Percentiles rank a stretch among this genome's conserved stretches.
phyloP scores from a whole-genome alignment of 2,113 vertebrate species.

The Neoarius graeffei region DNA sequence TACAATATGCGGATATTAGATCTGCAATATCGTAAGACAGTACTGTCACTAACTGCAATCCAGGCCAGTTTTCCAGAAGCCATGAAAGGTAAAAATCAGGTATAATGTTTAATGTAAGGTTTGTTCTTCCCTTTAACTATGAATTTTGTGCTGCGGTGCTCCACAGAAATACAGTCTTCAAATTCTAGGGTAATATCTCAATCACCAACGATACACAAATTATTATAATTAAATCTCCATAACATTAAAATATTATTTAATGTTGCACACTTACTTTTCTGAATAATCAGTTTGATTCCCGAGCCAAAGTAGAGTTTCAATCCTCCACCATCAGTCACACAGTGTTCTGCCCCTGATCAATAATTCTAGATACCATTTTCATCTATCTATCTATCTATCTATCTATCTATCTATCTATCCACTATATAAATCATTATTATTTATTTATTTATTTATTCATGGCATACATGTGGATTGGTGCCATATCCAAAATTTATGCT shows the following conservation, averaged over 20 bases:
- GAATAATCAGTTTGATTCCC: constrained; percentile 35
- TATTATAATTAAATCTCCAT: neutral
- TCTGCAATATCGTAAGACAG: neutral
- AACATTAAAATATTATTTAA: neutral
- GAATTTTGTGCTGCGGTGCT: neutral
- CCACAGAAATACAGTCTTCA: neutral
- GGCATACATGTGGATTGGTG: neutral
- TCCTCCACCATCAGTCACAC: constrained; percentile 32
- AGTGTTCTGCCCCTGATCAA: neutral
- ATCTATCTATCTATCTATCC: too few relatives aligned
- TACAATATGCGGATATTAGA: neutral
- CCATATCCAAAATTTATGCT: neutral
- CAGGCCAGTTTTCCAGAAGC: neutral
- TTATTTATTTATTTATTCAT: neutral
- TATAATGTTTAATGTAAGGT: neutral
- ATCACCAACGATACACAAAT: neutral
- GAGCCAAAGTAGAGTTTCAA: constrained; percentile 31
- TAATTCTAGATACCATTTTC: constrained; percentile 12
- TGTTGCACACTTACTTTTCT: constrained; percentile 33
- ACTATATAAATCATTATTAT: neutral
- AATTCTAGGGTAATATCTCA: neutral
- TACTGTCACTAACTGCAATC: neutral
- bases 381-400: too few relatives aligned
- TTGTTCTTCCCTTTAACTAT: neutral
- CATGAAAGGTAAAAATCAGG: neutral